A percentile compares a stretch with the other conserved stretches of the same genome.
Conservation (phyloP, 2,888 invertebrate species). For the Sesia apiformis region DNA sequence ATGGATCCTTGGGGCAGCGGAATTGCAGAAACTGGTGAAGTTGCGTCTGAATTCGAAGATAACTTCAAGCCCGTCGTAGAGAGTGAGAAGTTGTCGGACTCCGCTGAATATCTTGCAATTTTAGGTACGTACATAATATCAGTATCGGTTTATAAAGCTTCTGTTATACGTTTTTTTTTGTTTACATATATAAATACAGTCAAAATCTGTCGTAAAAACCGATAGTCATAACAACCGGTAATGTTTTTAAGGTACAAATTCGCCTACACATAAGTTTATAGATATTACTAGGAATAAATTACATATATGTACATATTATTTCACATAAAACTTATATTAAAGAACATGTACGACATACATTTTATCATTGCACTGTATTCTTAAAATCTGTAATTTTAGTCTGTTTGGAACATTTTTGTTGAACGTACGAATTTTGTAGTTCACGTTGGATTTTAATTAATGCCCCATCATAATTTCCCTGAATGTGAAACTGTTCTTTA, state of each 20-base stretch:
- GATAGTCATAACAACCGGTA: not conserved
- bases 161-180: too few species aligned
- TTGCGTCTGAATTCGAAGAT: constrained; percentile 69
- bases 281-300: not conserved
- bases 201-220: not conserved
- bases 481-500: constrained; percentile 6
- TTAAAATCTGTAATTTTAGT: constrained; percentile 5
- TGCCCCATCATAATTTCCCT: constrained; percentile 4
- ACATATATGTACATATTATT: not conserved
- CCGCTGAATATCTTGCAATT: constrained; percentile 78
- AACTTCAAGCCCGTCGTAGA: constrained; percentile 61
- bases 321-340: constrained; percentile 1
- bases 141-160: not conserved
- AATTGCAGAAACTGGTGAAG: constrained; percentile 26
- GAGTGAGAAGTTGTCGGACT: constrained; percentile 71
- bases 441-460: constrained; percentile 7
- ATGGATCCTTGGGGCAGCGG: constrained; percentile 70
- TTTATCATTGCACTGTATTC: not conserved
- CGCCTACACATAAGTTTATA: not conserved
- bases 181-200: constrained; percentile 1
- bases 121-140: constrained; percentile 67
- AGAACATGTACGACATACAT: not conserved
- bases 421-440: constrained; percentile 5
- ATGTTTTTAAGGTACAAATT: not conserved
- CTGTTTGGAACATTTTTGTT: constrained; percentile 4